A percentile compares a stretch with the other conserved stretches of the same genome.
Conservation (phyloP, 2,888 invertebrate species). For the Criorhina ranunculi region DNA sequence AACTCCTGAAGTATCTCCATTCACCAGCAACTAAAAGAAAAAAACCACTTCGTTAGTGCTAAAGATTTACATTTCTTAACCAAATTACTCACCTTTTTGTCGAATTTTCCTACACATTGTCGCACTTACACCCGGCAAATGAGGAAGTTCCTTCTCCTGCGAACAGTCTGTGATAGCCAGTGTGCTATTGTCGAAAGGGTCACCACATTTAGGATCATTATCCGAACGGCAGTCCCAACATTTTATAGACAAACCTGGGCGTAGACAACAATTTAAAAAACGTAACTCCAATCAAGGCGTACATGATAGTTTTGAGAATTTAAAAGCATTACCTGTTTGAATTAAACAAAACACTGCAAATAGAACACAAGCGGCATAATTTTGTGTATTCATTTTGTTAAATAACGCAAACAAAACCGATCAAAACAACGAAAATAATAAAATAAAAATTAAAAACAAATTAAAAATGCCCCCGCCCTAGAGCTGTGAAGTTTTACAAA, state of each 20-base stretch:
- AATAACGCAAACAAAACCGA: neutral
- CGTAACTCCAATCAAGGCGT: neutral
- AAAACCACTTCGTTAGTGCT: neutral
- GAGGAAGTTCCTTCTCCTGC: constrained; percentile 87
- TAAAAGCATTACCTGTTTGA: constrained; percentile 52
- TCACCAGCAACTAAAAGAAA: constrained; percentile 90
- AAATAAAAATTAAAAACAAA: constrained; percentile 56
- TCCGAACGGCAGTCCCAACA: constrained; percentile 97
- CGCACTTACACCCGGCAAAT: constrained; percentile 89
- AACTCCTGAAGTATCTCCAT: constrained; percentile 94
- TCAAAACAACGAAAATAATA: constrained; percentile 37
- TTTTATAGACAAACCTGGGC: constrained; percentile 89
- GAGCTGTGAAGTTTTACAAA: constrained; percentile 14
- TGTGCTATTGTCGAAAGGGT: constrained; percentile 95
- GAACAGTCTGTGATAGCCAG: constrained; percentile 93
- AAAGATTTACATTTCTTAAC: neutral
- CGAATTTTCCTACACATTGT: constrained; percentile 96
- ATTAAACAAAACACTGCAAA: constrained; percentile 42
- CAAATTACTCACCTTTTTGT: constrained; percentile 89
- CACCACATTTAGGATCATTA: constrained; percentile 94
- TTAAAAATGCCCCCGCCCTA: constrained; percentile 67
- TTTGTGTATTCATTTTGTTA: constrained; percentile 53
- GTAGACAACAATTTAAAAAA: constrained; percentile 32
- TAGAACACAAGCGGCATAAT: constrained; percentile 17
- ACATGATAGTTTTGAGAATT: neutral